phyloP scores from a whole-genome alignment of 2,888 invertebrate genomes.

The Chymomyza fuscimana region DNA sequence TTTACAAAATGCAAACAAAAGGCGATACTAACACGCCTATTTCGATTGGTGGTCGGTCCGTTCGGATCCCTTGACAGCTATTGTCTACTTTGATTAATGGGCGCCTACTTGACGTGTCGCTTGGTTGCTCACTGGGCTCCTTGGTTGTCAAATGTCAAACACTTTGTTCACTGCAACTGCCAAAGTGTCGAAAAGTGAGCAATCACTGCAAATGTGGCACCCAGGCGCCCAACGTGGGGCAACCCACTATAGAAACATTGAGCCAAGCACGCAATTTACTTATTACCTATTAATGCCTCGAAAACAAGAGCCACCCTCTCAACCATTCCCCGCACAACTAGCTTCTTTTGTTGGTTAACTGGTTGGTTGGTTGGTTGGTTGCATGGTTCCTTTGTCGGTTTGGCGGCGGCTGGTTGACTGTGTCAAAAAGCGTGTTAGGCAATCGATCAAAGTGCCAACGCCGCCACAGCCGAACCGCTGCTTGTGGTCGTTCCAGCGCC shows the following conservation, averaged over 20 bases:
- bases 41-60: background rate
- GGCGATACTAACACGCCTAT: conserved; percentile 49
- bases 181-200: conserved; percentile 70
- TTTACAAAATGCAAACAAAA: conserved; percentile 62
- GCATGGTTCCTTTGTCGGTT: background rate
- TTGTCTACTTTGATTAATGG: conserved; percentile 64
- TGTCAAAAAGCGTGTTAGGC: conserved; percentile 53
- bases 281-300: conserved; percentile 74
- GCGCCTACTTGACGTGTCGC: conserved; percentile 28
- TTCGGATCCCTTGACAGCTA: conserved; percentile 21
- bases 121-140: background rate
- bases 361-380: background rate
- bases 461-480: conserved; percentile 2
- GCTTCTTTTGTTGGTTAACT: background rate
- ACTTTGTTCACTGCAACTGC: conserved; percentile 10
- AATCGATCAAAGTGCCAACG: conserved; percentile 71
- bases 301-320: conserved; percentile 12
- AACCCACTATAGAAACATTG: conserved; percentile 13
- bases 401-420: conserved; percentile 24
- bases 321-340: background rate
- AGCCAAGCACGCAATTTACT: conserved; percentile 72
- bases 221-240: conserved; percentile 39
- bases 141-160: conserved; percentile 41
- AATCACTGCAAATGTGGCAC: conserved; percentile 65
- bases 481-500: background rate